Base-by-base conservation (phyloP, 2,888 invertebrate genomes). In the Cyclophora albipunctata region DNA sequence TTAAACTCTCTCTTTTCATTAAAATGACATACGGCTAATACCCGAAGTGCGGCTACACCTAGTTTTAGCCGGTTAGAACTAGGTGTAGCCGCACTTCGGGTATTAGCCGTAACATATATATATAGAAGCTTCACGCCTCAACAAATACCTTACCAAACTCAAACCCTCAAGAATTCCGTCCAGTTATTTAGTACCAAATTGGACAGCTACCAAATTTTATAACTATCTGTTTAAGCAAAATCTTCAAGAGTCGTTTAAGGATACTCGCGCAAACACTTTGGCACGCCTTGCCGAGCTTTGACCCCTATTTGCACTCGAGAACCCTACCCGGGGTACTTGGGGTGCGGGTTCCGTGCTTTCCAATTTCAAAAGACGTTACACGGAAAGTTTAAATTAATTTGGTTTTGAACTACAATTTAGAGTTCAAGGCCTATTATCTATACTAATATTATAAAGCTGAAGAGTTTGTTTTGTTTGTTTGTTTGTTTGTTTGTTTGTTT, bases 241-340 rank as follows among this genome's bases (percentile, higher is more conserved):
- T 47, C 47, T 53, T 46, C 34, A 49, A 50, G 43, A 48, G 47
- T 41, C 20, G 34, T 20, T 43, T 42, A 52, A 56, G 58, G 47
- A 50, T 50, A 49, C 55, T 50, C 57, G 41, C 54, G 34, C 52
- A 45, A 53, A 57, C 58, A 64, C 67, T 69, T 57, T 46, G 47
- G 60, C 62, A 64, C 60, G 64, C 52, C 53, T 51, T 54, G 62
- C 53, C 43, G 52, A 59, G 53, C 57, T 60, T 69, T 61, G 60
- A 62, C 67, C 65, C 55, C 55, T 61, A 62, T 63, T 70, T 58
- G 53, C 54, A 58, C 50, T 57, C 51, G 55, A 66, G 64, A 53
- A 50, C 45, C 59, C 42, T 42, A 37, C 37, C 49, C 48, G 52
- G 57, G 54, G 54, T 58, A 37, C 43, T 43, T 43, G 33, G 5